Percentiles rank a stretch among this genome's conserved stretches.
phyloP scores from a whole-genome alignment of 2,113 vertebrate genomes.

The Semnopithecus entellus region DNA sequence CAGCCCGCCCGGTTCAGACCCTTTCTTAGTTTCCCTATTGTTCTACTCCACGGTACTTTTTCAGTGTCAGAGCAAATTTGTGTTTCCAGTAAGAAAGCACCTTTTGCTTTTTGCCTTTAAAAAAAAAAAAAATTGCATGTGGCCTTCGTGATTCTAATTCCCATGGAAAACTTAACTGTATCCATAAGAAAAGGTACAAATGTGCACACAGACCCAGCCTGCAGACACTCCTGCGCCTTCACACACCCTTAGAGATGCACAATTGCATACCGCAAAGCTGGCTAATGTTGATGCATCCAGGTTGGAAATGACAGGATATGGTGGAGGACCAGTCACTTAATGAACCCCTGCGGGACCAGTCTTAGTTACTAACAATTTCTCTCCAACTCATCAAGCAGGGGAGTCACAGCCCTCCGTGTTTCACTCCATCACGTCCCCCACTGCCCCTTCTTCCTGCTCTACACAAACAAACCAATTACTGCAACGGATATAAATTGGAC shows the following conservation, averaged over 20 bases:
- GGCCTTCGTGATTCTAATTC: constrained; percentile 62
- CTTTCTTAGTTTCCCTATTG: neutral
- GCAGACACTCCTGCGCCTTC: neutral
- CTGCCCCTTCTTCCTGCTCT: constrained; percentile 78
- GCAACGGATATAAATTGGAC: constrained; percentile 79
- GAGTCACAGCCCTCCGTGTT: constrained; percentile 78
- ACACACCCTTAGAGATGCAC: neutral
- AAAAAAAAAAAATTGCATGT: constrained; percentile 22
- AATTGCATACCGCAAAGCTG: neutral
- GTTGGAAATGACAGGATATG: constrained; percentile 84
- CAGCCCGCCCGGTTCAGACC: rapidly evolving
- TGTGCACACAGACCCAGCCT: rapidly evolving
- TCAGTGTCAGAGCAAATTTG: constrained; percentile 17
- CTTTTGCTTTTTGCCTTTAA: constrained; percentile 64
- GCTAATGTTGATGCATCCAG: constrained; percentile 78
- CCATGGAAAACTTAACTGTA: constrained; percentile 62
- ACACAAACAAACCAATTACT: constrained; percentile 86
- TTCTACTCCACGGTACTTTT: neutral
- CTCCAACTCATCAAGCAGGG: constrained; percentile 83
- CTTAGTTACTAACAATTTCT: constrained; percentile 84
- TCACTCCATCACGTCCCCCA: constrained; percentile 79
- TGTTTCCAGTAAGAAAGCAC: constrained; percentile 46
- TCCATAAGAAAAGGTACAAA: constrained; percentile 35
- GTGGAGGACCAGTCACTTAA: constrained; percentile 87
- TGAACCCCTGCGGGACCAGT: constrained; percentile 88